A percentile compares a stretch with the other conserved stretches of the same genome.
phyloP scores from a whole-genome alignment of 2,797 vertebrate genomes.

The Microhierax caerulescens region DNA sequence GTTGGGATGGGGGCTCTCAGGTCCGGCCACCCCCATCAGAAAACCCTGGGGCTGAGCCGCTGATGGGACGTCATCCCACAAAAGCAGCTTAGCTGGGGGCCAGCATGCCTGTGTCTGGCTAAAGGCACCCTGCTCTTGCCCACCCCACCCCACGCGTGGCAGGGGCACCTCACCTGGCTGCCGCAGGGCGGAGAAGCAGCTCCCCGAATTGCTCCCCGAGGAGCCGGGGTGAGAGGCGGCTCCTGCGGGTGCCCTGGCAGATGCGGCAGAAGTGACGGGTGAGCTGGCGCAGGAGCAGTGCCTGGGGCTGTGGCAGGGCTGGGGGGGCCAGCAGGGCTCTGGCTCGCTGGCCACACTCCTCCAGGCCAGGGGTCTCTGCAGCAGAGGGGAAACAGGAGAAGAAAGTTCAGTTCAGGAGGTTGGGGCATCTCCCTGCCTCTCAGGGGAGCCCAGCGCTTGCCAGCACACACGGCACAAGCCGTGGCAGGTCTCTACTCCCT shows the following conservation, averaged over 20 bases:
- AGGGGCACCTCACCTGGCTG: constrained; percentile 73
- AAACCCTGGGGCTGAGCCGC: accelerated
- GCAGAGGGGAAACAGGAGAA: neutral
- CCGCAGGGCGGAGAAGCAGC: constrained; percentile 67
- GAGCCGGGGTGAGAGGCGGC: constrained; percentile 59
- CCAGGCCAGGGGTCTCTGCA: constrained; percentile 75
- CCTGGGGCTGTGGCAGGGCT: constrained; percentile 77
- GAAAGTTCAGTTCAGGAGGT: neutral
- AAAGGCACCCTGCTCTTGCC: accelerated
- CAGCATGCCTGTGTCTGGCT: accelerated
- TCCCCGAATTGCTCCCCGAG: constrained; percentile 78
- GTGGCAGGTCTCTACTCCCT: neutral
- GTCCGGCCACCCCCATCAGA: accelerated
- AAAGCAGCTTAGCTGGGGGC: neutral
- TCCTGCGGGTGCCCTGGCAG: constrained; percentile 60
- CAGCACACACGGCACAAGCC: neutral
- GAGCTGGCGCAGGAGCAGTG: constrained; percentile 79
- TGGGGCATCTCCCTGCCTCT: neutral
- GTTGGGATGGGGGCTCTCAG: neutral
- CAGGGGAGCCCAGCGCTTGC: neutral
- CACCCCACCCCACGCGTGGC: accelerated
- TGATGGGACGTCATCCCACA: neutral
- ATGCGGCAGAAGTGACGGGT: constrained; percentile 75
- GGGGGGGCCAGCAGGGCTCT: constrained; percentile 80
- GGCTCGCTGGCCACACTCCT: constrained; percentile 81